phyloP scores from a whole-genome alignment of 2,113 vertebrate species.

The Oryctolagus cuniculus region DNA sequence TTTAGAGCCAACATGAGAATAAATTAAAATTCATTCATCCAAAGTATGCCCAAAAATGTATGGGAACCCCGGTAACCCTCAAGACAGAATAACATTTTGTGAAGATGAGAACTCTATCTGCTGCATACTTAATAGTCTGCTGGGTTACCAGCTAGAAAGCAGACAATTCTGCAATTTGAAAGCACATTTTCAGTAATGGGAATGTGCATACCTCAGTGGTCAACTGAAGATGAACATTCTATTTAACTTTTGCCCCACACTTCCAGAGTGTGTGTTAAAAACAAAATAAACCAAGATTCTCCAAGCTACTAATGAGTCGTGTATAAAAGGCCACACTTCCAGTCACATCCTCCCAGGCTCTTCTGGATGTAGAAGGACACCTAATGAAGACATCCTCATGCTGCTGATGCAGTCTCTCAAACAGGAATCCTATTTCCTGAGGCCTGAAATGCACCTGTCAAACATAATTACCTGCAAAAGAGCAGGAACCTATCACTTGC shows the following conservation, averaged over 20 bases:
- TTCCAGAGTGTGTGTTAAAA: not conserved
- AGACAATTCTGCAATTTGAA: slow-evolving; percentile 51
- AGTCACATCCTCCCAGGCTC: not conserved
- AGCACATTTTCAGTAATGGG: not conserved
- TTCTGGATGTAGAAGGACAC: not conserved
- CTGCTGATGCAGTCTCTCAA: not conserved
- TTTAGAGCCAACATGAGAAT: slow-evolving; percentile 14
- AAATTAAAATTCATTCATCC: slow-evolving; percentile 62
- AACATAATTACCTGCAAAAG: slow-evolving; percentile 60
- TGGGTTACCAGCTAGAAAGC: not conserved
- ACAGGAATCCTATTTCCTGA: slow-evolving; percentile 28
- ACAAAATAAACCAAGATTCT: not conserved
- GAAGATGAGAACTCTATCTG: not conserved
- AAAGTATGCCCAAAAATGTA: not conserved
- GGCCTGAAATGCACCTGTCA: slow-evolving; percentile 44
- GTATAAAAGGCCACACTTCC: not conserved
- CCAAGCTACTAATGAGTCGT: not conserved
- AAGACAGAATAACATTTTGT: slow-evolving; percentile 55
- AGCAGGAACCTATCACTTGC: slow-evolving; percentile 37
- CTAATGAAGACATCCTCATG: slow-evolving; percentile 37
- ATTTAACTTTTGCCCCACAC: not conserved
- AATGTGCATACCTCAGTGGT: not conserved
- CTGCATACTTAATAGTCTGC: not conserved
- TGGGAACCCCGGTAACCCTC: not conserved
- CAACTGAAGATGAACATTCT: slow-evolving; percentile 61